Base-by-base conservation (phyloP, 1,140 invertebrate genomes). In the Prorops nasuta region DNA sequence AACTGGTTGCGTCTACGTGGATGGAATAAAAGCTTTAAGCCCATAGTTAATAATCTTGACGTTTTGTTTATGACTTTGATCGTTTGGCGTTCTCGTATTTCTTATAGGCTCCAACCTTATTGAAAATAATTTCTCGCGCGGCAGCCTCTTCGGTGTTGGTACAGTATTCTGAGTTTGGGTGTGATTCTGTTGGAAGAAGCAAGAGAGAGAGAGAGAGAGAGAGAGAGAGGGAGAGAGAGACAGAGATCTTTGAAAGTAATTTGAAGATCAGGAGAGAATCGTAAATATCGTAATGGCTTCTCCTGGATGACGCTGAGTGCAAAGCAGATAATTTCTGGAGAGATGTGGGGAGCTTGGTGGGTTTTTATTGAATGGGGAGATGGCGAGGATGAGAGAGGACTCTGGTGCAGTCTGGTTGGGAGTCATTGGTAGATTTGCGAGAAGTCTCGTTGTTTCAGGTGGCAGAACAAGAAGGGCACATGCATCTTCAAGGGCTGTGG, bases 1-100 rank as follows among this genome's bases (percentile, higher is more conserved):
- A 47, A 50, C 56, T 60, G 58, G 47, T 60, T 42, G 58, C 31
- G 36, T 14, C 44, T 32, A 55, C 56, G 48, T 39, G 51, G 24
- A 44, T 17, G 37, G 48, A 60, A 60, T 60, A 18, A n/a, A 32
- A 57, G 15, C 18, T 14, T 15, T 24, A 18, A 3, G 24, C 15
- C 19, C 42, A 53, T 45, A 38, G 54, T 49, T 57, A 46, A 50
- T 54, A 44, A 54, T 54, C 34, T 16, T 31, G 34, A 43, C 44
- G 28, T 17, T 22, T 39, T 43, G 44, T 42, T 44, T 56, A 32
- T 15, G 45, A 52, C 17, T 38, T 17, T 24, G 28, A 35, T n/a
- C n/a, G n/a, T n/a, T n/a, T n/a, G n/a, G n/a, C n/a, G n/a, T n/a
- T n/a, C n/a, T n/a, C n/a, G n/a, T n/a, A n/a, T n/a, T n/a, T n/a